Percentiles rank a stretch among this genome's conserved stretches.
phyloP scores from a whole-genome alignment of 2,113 vertebrate genomes.

The Dunckerocampus dactyliophorus region DNA sequence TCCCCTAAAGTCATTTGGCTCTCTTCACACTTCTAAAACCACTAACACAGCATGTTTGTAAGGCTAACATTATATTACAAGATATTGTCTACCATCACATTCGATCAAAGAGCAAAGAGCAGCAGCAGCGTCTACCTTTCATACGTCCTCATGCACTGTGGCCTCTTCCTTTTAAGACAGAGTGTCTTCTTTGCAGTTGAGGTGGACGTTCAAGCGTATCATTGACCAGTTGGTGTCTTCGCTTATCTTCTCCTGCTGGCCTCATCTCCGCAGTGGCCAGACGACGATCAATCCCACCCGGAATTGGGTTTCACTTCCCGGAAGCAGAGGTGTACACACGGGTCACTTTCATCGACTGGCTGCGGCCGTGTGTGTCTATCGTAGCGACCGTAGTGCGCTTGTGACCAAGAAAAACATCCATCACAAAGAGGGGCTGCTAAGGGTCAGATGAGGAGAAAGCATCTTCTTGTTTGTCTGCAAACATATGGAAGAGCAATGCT shows the following conservation, averaged over 20 bases:
- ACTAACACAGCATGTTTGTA: too few relatives aligned
- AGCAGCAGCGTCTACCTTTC: too few relatives aligned
- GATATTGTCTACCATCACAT: too few relatives aligned
- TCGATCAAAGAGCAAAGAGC: too few relatives aligned
- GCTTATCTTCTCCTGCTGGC: constrained; percentile 60
- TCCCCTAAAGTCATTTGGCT: too few relatives aligned
- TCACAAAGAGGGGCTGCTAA: constrained; percentile 31
- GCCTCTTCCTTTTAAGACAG: background rate
- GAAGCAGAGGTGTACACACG: constrained; percentile 64
- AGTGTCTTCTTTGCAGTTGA: constrained; percentile 21
- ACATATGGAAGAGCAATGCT: constrained; percentile 23
- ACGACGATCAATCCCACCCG: constrained; percentile 66
- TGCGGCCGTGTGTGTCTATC: constrained; percentile 52
- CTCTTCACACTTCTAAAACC: too few relatives aligned
- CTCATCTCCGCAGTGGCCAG: constrained; percentile 55
- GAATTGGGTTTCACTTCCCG: constrained; percentile 69
- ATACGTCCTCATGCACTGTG: constrained; percentile 17
- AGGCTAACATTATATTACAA: too few relatives aligned
- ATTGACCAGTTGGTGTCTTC: constrained; percentile 50
- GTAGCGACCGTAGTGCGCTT: constrained; percentile 44
- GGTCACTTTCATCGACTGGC: constrained; percentile 64
- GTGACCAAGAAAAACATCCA: constrained; percentile 56
- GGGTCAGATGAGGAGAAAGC: constrained; percentile 29
- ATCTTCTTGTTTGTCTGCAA: constrained; percentile 12
- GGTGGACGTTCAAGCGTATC: constrained; percentile 62